These are phyloP conservation scores for Donacobius atricapilla DNA, from an alignment of 2,113 vertebrate genomes.

Conservation along the genomic window DNA sequence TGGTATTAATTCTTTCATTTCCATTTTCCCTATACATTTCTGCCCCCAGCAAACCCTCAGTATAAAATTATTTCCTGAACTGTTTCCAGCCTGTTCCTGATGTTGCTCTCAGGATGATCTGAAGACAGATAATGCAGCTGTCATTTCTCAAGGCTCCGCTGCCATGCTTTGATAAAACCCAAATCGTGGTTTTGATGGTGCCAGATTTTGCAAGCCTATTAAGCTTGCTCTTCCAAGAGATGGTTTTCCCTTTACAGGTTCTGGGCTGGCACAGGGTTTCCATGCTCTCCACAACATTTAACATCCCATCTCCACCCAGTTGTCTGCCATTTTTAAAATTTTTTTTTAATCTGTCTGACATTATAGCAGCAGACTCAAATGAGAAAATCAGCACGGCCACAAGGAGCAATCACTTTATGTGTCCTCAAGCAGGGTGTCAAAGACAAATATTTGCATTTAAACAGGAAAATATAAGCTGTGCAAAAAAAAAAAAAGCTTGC, in stretches of 20 bases:
- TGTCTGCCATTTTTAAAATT: background rate
- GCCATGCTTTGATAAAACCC: conserved; percentile 53
- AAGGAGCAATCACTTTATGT: background rate
- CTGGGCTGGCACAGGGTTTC: conserved; percentile 29
- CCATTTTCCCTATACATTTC: background rate
- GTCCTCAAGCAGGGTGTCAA: background rate
- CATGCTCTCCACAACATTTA: background rate
- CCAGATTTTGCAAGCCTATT: conserved; percentile 56
- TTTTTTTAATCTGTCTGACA: background rate
- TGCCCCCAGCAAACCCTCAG: conserved; percentile 45
- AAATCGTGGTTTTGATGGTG: conserved; percentile 41
- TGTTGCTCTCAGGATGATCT: conserved; percentile 9
- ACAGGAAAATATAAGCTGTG: background rate
- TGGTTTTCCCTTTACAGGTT: conserved; percentile 24
- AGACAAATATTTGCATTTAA: conserved; percentile 3
- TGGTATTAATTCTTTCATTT: conserved; percentile 55
- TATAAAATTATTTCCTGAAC: conserved; percentile 12
- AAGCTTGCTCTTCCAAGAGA: conserved; percentile 48
- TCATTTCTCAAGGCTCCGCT: conserved; percentile 47
- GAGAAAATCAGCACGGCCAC: background rate
- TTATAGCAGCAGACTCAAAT: background rate
- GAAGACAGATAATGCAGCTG: conserved; percentile 56
- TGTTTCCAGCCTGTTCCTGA: conserved; percentile 32
- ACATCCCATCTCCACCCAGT: background rate
- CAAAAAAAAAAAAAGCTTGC: background rate